phyloP scores from a whole-genome alignment of 2,113 vertebrate genomes.

The Brachyistius frenatus region DNA sequence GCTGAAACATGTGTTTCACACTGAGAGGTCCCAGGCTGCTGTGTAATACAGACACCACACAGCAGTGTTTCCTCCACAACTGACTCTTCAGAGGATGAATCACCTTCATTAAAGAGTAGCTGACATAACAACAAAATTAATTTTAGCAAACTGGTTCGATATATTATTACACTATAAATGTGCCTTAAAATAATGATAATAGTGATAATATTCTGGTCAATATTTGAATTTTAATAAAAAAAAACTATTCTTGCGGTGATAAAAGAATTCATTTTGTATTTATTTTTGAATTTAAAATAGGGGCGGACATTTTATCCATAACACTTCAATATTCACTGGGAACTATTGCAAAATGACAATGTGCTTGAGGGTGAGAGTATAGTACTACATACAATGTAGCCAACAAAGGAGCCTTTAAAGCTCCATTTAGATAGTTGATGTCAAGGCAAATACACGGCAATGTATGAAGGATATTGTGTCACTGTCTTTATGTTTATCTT shows the following conservation, averaged over 20 bases:
- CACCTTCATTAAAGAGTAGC: not conserved
- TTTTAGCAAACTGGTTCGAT: not conserved
- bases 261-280: too few relatives aligned
- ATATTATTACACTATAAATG: too few relatives aligned
- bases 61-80: slow-evolving; percentile 11
- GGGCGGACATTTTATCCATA: too few relatives aligned
- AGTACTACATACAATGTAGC: too few relatives aligned
- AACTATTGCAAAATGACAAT: too few relatives aligned
- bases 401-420: slow-evolving; percentile 5
- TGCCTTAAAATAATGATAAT: too few relatives aligned
- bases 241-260: too few relatives aligned
- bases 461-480: slow-evolving; percentile 46
- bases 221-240: not conserved
- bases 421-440: slow-evolving; percentile 19
- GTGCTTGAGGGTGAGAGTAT: too few relatives aligned
- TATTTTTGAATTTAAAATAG: too few relatives aligned
- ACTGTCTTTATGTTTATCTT: slow-evolving; percentile 35
- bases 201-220: not conserved
- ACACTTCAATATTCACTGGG: too few relatives aligned
- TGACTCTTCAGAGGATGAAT: not conserved
- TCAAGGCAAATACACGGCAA: slow-evolving; percentile 36
- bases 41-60: slow-evolving; percentile 22
- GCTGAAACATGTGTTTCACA: slow-evolving; percentile 51
- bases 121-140: not conserved
- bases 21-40: slow-evolving; percentile 41